Conservation (phyloP, 2,888 invertebrate genomes). For the Drosophila rubida region DNA sequence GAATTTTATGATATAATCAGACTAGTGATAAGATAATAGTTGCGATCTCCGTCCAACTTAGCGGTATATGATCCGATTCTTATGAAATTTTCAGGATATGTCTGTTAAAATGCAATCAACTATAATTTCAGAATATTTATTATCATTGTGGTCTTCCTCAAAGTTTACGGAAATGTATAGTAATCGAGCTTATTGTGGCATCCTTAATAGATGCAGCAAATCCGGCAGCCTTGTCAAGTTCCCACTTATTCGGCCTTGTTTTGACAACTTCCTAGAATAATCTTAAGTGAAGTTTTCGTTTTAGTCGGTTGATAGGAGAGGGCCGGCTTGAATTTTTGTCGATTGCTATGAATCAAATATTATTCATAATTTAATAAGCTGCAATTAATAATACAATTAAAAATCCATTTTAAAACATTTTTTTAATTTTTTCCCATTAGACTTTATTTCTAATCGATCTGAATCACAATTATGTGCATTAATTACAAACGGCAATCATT, state of each 20-base stretch:
- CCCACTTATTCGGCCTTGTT: constrained; percentile 43
- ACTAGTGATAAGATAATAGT: neutral
- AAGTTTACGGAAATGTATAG: neutral
- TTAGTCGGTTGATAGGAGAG: constrained; percentile 22
- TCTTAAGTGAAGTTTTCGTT: constrained; percentile 27
- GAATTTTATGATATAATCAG: neutral
- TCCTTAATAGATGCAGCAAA: constrained; percentile 11
- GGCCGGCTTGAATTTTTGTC: constrained; percentile 4
- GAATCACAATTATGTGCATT: constrained; percentile 76
- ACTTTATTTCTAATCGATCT: constrained; percentile 60
- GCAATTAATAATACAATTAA: constrained; percentile 81
- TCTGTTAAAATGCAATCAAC: neutral
- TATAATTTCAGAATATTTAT: neutral
- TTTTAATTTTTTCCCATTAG: constrained; percentile 59
- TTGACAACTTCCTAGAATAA: constrained; percentile 53
- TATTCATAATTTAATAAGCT: constrained; percentile 80
- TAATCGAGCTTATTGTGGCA: neutral
- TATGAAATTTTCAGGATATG: neutral
- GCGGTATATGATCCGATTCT: neutral
- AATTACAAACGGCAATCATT: constrained; percentile 75
- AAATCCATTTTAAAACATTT: constrained; percentile 74
- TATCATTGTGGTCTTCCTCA: neutral
- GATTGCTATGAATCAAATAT: constrained; percentile 55
- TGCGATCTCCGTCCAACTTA: neutral
- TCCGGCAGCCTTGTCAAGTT: constrained; percentile 35